Evolutionary conservation across 2,797 vertebrate species (phyloP).

Genomic region (Myripristis murdjan): DNA sequence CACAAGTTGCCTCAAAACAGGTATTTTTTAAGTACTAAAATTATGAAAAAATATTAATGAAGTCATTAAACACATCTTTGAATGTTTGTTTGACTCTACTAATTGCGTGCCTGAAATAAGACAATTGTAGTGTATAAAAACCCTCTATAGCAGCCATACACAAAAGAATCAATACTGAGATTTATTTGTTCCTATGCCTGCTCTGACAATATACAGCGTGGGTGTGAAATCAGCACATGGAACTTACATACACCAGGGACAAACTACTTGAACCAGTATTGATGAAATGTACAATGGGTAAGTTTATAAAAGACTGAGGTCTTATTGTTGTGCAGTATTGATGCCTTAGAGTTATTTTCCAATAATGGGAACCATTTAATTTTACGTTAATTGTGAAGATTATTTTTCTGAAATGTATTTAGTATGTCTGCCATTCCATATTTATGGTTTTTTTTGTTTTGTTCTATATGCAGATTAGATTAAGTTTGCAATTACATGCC

Average conservation of each 20-base stretch:
- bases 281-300: neutral
- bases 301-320: neutral
- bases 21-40: constrained; percentile 17
- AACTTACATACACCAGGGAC: too few relatives aligned
- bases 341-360: neutral
- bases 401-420: constrained; percentile 27
- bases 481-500: constrained; percentile 45
- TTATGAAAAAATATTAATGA: constrained; percentile 18
- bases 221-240: neutral
- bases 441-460: constrained; percentile 40
- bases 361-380: constrained; percentile 27
- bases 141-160: too few relatives aligned
- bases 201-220: neutral
- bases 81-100: constrained; percentile 25
- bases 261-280: too few relatives aligned
- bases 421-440: constrained; percentile 4
- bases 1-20: constrained; percentile 24
- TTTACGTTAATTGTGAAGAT: constrained; percentile 33
- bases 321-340: constrained; percentile 11
- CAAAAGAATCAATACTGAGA: too few relatives aligned
- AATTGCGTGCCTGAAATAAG: neutral
- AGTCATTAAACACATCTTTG: constrained; percentile 34
- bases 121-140: too few relatives aligned
- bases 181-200: neutral
- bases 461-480: constrained; percentile 45